phyloP scores from a whole-genome alignment of 2,888 invertebrate genomes.

The Plutella xylostella region DNA sequence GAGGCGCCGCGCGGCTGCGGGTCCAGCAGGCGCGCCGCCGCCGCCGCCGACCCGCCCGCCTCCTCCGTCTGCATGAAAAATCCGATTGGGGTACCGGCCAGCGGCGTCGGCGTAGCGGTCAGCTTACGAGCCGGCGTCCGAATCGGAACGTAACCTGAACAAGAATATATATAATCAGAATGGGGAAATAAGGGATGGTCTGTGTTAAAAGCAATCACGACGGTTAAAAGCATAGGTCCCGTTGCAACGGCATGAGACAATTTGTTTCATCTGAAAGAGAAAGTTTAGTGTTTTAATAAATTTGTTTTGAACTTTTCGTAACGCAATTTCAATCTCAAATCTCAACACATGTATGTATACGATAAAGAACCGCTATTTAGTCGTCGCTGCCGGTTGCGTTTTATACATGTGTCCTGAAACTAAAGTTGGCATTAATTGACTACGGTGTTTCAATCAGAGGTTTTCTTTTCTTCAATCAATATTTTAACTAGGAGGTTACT shows the following conservation, averaged over 20 bases:
- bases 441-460: constrained; percentile 37
- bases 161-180: constrained; percentile 45
- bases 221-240: constrained; percentile 40
- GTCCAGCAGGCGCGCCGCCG: constrained; percentile 86
- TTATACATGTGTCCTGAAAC: constrained; percentile 66
- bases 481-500: neutral
- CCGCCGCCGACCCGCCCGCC: constrained; percentile 82
- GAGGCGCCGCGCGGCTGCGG: constrained; percentile 93
- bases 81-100: constrained; percentile 91
- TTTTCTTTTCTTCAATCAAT: no score
- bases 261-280: constrained; percentile 65
- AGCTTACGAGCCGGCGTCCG: constrained; percentile 98
- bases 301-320: constrained; percentile 29
- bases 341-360: constrained; percentile 36
- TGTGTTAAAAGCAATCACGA: constrained; percentile 23
- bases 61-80: constrained; percentile 96
- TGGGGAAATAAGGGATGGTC: no score
- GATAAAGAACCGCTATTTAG: constrained; percentile 17
- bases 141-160: constrained; percentile 89
- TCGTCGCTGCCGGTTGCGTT: constrained; percentile 14
- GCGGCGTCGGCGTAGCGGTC: constrained; percentile 98
- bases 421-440: constrained; percentile 57
- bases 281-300: constrained; percentile 47
- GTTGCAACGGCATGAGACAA: constrained; percentile 45
- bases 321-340: constrained; percentile 12